Evolutionary conservation across 2,888 invertebrate species (phyloP), one percentile per base, ranked within the genome.

Genomic region (Pachycephus smyrnensis): DNA sequence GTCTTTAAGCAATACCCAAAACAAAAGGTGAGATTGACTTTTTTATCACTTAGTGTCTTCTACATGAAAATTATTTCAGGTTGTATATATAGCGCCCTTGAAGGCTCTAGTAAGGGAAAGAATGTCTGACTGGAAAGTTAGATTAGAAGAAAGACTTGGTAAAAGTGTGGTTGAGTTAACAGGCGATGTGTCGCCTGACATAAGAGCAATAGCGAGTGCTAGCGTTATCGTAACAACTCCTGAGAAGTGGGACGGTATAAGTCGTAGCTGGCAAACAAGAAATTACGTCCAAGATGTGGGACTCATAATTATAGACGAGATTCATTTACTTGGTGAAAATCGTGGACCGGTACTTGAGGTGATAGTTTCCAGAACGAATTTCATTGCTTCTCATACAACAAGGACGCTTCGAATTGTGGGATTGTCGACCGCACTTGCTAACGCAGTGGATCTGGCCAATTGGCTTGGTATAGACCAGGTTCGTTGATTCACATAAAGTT

Each of bases 231-330:
- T 99, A 0, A 99, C 99, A 0, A 99, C 99, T 0, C 99, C 99
- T 0, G 99, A 99, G 92, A 99, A 99, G 91, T 99, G 99, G 99
- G 99, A 99, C 92, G 99, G 99, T 77, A 97, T 99, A 88, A 98
- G 98, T 92, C 94, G 99, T 80, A 98, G 98, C 81, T 99, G 99
- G 99, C 98, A 99, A 90, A 98, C 98, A 0, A 94, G 99, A 85
- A 96, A 95, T 91, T 99, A 99, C 88, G 99, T 99, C 0, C 94
- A 95, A 78, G 95, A 97, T 87, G 98, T 99, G 0, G 95, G 96
- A 0, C 93, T 99, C 11, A 96, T 99, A 82, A 95, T 99, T 40
- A 99, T 99, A 83, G 99, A 99, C 91, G 99, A 99, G 93, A 99
- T 99, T 86, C 99, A 99, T 93, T 93, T 99, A 79, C 93, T 99